Conservation (phyloP, 2,797 vertebrate genomes). For the Chaetodon trifasciatus region DNA sequence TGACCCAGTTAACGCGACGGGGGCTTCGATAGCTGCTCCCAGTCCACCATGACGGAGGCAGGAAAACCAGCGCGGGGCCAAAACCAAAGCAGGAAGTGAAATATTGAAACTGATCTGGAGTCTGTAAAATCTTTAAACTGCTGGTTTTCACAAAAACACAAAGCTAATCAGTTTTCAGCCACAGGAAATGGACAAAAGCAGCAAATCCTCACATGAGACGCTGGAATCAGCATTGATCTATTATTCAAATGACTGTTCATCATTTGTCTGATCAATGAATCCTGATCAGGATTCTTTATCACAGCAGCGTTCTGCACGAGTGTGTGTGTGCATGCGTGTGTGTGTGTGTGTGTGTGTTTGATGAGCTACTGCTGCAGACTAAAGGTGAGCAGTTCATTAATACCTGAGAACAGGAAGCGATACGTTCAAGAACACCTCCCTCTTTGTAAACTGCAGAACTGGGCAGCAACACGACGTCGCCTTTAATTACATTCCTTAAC, state of each 20-base stretch:
- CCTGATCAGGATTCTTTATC: not conserved
- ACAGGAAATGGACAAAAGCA: not conserved
- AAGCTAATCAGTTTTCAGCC: not conserved
- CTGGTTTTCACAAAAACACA: no score
- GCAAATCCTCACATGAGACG: not conserved
- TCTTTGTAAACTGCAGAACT: conserved; percentile 1
- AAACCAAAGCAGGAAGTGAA: not conserved
- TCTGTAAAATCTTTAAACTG: not conserved
- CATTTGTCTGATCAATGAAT: not conserved
- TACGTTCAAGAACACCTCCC: not conserved
- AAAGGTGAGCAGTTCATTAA: conserved; percentile 25
- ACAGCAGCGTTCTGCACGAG: not conserved
- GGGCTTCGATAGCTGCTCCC: conserved; percentile 19
- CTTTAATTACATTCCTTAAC: conserved; percentile 3
- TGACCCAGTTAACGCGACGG: conserved; percentile 59
- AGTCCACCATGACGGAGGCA: conserved; percentile 3
- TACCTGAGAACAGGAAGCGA: conserved; percentile 26
- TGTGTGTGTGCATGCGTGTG: not conserved
- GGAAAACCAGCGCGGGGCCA: not conserved
- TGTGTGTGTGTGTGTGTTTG: not conserved
- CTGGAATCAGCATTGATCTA: not conserved
- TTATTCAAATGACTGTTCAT: not conserved
- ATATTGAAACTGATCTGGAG: not conserved
- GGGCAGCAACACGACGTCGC: not conserved
- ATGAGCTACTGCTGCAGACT: not conserved